Conservation (phyloP, 2,797 vertebrate genomes). For the Mus caroli region DNA sequence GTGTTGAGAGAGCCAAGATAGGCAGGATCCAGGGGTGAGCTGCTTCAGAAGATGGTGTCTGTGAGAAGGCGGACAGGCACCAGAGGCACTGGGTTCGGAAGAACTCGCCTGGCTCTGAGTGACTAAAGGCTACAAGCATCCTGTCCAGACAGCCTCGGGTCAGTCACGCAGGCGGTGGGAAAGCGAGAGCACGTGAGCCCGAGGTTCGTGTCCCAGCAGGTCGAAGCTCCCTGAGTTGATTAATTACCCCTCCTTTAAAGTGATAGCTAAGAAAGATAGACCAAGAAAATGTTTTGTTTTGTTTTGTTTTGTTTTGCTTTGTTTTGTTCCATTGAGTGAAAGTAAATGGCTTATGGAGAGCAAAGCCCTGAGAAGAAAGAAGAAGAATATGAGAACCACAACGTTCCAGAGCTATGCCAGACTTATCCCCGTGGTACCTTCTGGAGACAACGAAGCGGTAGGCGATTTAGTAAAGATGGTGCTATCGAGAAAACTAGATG, state of each 20-base stretch:
- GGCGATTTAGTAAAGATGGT: not conserved
- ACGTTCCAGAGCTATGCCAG: not conserved
- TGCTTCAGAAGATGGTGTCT: constrained; percentile 8
- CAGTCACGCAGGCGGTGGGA: not conserved
- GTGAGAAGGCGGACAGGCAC: not conserved
- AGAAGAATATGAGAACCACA: not conserved
- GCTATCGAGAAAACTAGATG: not conserved
- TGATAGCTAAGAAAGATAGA: not conserved
- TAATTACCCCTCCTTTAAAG: not conserved
- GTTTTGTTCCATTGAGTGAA: not conserved
- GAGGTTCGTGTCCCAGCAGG: not conserved
- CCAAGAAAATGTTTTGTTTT: not conserved
- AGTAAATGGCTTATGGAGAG: not conserved
- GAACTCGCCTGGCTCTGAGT: not conserved
- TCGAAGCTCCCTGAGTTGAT: not conserved
- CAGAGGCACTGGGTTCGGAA: not conserved
- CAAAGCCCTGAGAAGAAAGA: not conserved
- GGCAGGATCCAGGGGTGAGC: not conserved
- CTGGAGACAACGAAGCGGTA: not conserved
- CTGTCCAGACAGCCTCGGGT: rapidly evolving
- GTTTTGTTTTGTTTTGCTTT: not conserved
- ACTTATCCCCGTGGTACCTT: not conserved
- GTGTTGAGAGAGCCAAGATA: not conserved
- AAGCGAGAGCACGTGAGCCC: rapidly evolving
- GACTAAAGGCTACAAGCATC: not conserved